These are phyloP conservation scores for Contarinia nasturtii DNA, from an alignment of 1,140 invertebrate genomes.

Conservation along the genomic window DNA sequence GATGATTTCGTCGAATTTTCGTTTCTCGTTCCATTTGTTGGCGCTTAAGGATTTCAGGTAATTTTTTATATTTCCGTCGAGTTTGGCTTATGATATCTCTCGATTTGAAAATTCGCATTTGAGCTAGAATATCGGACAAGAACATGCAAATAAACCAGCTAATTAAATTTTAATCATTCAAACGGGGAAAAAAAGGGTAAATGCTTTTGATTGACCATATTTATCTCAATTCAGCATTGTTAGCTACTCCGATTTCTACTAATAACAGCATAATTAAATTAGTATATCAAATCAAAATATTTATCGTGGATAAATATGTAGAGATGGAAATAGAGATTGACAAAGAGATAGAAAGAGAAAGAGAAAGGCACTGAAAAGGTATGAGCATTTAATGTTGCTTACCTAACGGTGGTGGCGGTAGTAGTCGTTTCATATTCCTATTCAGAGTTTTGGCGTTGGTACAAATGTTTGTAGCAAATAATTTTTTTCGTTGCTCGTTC, in stretches of 20 bases:
- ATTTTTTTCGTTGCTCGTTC: slow-evolving; percentile 11
- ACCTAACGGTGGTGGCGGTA: not conserved
- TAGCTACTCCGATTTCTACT: no score
- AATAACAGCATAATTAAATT: not conserved
- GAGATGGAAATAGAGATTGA: not conserved
- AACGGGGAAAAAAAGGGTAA: no score
- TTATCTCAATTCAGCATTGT: no score
- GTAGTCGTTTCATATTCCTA: not conserved
- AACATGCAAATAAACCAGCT: no score
- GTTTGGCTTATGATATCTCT: slow-evolving; percentile 18
- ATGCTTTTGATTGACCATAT: no score
- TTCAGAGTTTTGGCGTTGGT: not conserved
- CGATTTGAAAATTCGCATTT: slow-evolving; percentile 12
- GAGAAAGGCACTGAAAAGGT: not conserved
- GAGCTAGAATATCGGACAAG: slow-evolving; percentile 5
- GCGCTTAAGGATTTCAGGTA: slow-evolving; percentile 17
- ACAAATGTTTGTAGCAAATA: slow-evolving; percentile 7
- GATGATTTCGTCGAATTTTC: slow-evolving; percentile 13
- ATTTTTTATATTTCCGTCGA: slow-evolving; percentile 15
- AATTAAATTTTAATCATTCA: no score
- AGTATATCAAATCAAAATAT: not conserved
- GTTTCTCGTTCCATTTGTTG: slow-evolving; percentile 7
- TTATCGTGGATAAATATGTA: not conserved
- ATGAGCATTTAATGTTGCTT: slow-evolving; percentile 6
- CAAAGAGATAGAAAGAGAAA: not conserved